Evolutionary conservation across 2,888 invertebrate species (phyloP).

Genomic region (Cataglyphis altisquamis): DNA sequence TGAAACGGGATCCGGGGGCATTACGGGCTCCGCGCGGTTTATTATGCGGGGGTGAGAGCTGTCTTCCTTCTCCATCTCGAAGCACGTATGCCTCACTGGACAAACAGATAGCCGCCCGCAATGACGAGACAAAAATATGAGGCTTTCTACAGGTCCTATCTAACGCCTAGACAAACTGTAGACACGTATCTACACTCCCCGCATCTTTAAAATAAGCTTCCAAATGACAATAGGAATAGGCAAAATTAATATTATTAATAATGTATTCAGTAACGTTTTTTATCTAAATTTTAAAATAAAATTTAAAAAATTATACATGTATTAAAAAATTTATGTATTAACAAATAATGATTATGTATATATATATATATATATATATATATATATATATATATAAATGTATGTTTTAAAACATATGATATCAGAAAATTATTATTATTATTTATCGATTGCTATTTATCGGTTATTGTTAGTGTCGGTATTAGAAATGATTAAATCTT

Average conservation of each 20-base stretch:
- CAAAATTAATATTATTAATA: not conserved
- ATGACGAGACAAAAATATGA: conserved; percentile 73
- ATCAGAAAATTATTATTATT: not conserved
- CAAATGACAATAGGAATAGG: conserved; percentile 4
- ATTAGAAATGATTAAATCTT: not conserved
- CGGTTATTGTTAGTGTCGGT: not conserved
- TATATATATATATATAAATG: not conserved
- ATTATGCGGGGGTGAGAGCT: conserved; percentile 70
- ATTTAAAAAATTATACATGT: not conserved
- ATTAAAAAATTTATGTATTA: not conserved
- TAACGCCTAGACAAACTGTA: conserved; percentile 38
- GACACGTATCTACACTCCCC: conserved; percentile 1
- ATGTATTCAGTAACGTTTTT: not conserved
- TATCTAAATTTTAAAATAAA: not conserved
- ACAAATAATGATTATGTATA: not conserved
- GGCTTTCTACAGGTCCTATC: conserved; percentile 31
- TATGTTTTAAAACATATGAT: not conserved
- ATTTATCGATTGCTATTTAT: not conserved
- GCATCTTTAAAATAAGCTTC: conserved; percentile 20
- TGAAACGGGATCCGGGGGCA: conserved; percentile 78
- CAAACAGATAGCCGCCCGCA: conserved; percentile 75
- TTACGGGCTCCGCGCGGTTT: conserved; percentile 71
- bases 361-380: not conserved
- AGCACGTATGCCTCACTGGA: conserved; percentile 76
- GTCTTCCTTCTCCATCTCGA: conserved; percentile 68